Conservation (phyloP, 2,888 invertebrate genomes). For the Oxytorus armatus region DNA sequence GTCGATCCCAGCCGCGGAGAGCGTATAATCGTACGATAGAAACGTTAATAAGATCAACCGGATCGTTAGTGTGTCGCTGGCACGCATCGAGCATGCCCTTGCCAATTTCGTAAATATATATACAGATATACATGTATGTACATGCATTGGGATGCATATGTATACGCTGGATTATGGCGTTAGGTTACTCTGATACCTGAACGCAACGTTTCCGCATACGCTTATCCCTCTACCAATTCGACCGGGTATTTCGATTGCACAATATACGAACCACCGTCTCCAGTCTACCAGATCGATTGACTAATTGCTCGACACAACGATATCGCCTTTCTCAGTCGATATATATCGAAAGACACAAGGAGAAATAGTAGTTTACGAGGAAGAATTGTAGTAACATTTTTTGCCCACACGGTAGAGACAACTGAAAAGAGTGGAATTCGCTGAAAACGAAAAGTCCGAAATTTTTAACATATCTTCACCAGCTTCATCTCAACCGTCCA, state of each 20-base stretch:
- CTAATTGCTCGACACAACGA: slow-evolving; percentile 52
- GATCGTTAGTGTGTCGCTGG: slow-evolving; percentile 60
- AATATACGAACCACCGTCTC: slow-evolving; percentile 25
- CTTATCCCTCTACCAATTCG: slow-evolving; percentile 56
- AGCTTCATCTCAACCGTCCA: too few species aligned
- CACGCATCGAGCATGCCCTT: slow-evolving; percentile 51
- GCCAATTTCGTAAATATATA: slow-evolving; percentile 4
- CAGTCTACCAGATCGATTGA: slow-evolving; percentile 54
- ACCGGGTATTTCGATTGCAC: slow-evolving; percentile 52
- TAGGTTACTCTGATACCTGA: slow-evolving; percentile 22
- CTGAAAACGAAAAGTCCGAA: too few species aligned
- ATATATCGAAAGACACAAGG: slow-evolving; percentile 1
- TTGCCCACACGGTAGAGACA: too few species aligned
- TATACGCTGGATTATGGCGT: slow-evolving; percentile 3
- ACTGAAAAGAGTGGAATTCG: too few species aligned
- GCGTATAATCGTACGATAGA: slow-evolving; percentile 62
- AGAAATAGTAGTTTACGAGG: not conserved
- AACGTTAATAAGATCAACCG: slow-evolving; percentile 74
- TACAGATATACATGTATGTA: slow-evolving; percentile 12
- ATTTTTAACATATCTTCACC: too few species aligned
- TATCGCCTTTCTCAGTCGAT: slow-evolving; percentile 35
- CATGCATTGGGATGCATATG: not conserved
- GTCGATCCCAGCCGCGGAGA: slow-evolving; percentile 25
- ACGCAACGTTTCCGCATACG: slow-evolving; percentile 53
- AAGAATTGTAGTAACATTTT: not conserved